Evolutionary conservation across 2,113 vertebrate species (phyloP).

Genomic region (Entomyzon cyanotis): DNA sequence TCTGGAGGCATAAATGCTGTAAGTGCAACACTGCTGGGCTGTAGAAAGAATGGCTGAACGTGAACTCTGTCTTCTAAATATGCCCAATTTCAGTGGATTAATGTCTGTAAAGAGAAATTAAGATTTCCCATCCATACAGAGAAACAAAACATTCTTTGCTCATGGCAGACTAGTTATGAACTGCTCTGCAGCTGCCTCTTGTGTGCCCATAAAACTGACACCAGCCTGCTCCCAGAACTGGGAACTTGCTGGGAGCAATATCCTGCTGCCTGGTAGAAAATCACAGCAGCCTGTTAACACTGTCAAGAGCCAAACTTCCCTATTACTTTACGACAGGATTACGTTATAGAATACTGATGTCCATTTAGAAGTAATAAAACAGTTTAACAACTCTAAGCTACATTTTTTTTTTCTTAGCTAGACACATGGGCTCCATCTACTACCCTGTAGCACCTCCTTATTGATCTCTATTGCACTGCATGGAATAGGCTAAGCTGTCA

Average conservation of each 20-base stretch:
- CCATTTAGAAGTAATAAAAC: background rate
- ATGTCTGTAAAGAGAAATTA: background rate
- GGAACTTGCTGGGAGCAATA: background rate
- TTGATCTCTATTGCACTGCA: constrained; percentile 25
- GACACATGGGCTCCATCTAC: constrained; percentile 48
- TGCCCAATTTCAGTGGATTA: background rate
- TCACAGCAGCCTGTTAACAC: background rate
- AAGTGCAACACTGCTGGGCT: background rate
- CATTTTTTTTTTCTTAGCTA: background rate
- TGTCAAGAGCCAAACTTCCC: background rate
- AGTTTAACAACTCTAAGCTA: constrained; percentile 6
- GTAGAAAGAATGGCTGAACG: background rate
- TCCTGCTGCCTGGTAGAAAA: background rate
- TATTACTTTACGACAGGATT: background rate
- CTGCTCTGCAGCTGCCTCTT: background rate
- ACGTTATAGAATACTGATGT: background rate
- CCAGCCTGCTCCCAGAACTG: background rate
- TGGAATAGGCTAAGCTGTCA: constrained; percentile 42
- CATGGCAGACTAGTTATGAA: accelerated
- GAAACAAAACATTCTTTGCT: background rate
- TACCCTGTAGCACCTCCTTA: background rate
- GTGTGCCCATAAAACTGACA: background rate
- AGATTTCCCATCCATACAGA: background rate
- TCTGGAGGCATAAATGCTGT: background rate
- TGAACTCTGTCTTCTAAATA: background rate